These are phyloP conservation scores for Panzeria rudis DNA, from an alignment of 2,888 invertebrate species.

Conservation along the genomic window DNA sequence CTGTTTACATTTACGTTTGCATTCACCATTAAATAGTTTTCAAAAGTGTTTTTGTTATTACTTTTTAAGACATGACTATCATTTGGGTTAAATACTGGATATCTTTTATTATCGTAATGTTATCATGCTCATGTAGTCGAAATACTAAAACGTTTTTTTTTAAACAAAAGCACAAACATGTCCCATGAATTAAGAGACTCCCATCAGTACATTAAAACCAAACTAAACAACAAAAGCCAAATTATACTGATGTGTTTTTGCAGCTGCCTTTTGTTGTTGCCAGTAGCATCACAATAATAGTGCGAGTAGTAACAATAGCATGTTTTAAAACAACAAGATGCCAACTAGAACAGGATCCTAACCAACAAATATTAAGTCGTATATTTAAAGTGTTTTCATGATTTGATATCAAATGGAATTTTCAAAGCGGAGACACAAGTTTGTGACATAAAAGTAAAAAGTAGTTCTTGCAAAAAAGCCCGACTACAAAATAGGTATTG, in stretches of 20 bases:
- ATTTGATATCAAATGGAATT: no score
- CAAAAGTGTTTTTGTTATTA: slow-evolving; percentile 22
- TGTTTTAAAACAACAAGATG: background rate
- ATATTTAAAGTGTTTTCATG: background rate
- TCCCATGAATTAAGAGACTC: slow-evolving; percentile 14
- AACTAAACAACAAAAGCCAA: slow-evolving; percentile 12
- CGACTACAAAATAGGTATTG: no score
- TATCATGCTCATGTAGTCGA: background rate
- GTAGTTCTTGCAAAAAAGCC: no score
- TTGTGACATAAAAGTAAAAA: no score
- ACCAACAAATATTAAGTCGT: background rate
- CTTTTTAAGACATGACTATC: slow-evolving; percentile 12
- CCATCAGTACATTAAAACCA: slow-evolving; percentile 38
- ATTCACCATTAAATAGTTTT: slow-evolving; percentile 11
- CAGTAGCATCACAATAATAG: background rate
- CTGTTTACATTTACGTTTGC: background rate
- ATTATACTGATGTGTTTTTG: slow-evolving; percentile 37
- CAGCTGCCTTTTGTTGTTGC: slow-evolving; percentile 41
- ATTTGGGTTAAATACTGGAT: slow-evolving; percentile 12
- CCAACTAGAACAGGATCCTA: background rate
- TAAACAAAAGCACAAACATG: slow-evolving; percentile 30
- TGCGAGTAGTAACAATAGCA: slow-evolving; percentile 32
- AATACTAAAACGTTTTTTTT: slow-evolving; percentile 14
- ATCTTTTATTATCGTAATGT: slow-evolving; percentile 20
- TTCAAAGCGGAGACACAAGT: no score